Conservation (phyloP, 2,888 invertebrate species). For the Phlogophora meticulosa region DNA sequence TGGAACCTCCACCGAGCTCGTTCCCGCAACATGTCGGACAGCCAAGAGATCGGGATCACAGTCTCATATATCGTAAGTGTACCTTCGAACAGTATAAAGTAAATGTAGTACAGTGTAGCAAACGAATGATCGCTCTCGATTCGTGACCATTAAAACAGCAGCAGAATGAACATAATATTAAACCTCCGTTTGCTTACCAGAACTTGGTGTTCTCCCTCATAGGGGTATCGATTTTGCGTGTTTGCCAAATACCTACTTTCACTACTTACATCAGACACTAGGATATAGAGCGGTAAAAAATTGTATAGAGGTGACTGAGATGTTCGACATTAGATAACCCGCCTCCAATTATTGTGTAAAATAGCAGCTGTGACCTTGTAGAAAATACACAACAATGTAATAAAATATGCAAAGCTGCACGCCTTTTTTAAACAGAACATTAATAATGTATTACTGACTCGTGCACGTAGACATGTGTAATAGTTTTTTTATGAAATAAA, state of each 20-base stretch:
- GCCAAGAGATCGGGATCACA: constrained; percentile 89
- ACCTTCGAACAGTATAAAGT: constrained; percentile 14
- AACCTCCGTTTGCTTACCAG: constrained; percentile 7
- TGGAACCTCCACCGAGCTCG: constrained; percentile 91
- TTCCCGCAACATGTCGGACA: constrained; percentile 86
- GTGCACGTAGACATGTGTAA: neutral
- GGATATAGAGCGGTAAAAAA: constrained; percentile 8
- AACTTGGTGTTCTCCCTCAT: neutral
- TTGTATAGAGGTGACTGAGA: neutral
- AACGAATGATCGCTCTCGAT: neutral
- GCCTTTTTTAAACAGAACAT: constrained; percentile 21
- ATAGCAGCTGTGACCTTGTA: constrained; percentile 33
- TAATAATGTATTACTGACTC: constrained; percentile 21
- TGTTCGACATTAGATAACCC: constrained; percentile 9
- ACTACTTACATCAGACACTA: constrained; percentile 18
- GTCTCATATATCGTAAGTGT: constrained; percentile 93
- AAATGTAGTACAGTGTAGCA: neutral
- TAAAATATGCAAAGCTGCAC: constrained; percentile 25
- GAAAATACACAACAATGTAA: constrained; percentile 15
- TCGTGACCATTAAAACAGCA: constrained; percentile 8
- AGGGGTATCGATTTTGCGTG: constrained; percentile 40
- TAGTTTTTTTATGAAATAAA: constrained; percentile 10
- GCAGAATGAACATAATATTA: constrained; percentile 6
- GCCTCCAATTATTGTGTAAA: neutral
- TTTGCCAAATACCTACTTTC: constrained; percentile 36